These are phyloP conservation scores for Phorcus lineatus DNA, from an alignment of 2,888 invertebrate species.

Conservation along the genomic window DNA sequence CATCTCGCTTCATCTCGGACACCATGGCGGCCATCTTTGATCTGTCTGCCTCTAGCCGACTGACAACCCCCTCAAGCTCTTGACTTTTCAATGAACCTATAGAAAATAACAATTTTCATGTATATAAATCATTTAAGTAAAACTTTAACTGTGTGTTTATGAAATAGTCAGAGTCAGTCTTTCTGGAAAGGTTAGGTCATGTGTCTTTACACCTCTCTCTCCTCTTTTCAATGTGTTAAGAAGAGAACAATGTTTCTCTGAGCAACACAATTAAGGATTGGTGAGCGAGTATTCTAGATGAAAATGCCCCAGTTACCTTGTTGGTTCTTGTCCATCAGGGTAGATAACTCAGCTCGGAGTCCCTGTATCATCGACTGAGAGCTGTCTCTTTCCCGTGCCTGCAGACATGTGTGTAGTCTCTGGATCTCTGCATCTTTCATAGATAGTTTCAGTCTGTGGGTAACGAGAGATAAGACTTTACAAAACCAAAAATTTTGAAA, in stretches of 20 bases:
- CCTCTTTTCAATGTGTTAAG: no score
- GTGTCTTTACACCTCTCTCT: no score
- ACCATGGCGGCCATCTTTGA: conserved; percentile 49
- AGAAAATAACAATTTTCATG: no score
- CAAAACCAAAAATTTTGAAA: no score
- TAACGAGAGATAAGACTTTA: no score
- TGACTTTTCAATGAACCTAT: conserved; percentile 39
- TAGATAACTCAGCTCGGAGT: conserved; percentile 56
- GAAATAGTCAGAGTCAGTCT: no score
- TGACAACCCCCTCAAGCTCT: conserved; percentile 57
- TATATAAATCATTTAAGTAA: no score
- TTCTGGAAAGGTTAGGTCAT: no score
- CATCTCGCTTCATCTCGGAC: conserved; percentile 50
- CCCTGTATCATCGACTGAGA: conserved; percentile 52
- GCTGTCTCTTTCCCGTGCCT: conserved; percentile 49
- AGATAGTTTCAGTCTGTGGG: conserved; percentile 51
- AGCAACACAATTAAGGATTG: no score
- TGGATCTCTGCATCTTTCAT: conserved; percentile 69
- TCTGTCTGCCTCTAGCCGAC: conserved; percentile 58
- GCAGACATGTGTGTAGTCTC: conserved; percentile 55
- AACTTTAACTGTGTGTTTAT: no score
- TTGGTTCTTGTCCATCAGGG: conserved; percentile 58
- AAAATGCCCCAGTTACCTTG: conserved; percentile 45
- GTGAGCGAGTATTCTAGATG: no score
- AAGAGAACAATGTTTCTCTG: no score